Percentiles rank a stretch among this genome's conserved stretches.
These are phyloP conservation scores for Amia ocellicauda DNA, from an alignment of 2,113 vertebrate species.

Conservation along the genomic window DNA sequence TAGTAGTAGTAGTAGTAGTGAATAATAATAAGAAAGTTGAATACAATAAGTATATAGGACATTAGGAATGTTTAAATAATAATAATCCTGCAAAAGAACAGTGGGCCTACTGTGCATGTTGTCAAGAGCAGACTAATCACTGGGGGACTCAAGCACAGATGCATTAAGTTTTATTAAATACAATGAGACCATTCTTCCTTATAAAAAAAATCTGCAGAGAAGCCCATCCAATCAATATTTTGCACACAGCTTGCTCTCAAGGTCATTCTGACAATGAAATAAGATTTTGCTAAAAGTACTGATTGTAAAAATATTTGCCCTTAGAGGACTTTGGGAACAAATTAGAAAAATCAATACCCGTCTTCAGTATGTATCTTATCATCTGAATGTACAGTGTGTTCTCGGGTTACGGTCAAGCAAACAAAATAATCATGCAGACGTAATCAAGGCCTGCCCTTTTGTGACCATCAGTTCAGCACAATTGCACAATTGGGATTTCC, in stretches of 20 bases:
- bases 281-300: neutral
- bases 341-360: constrained; percentile 2
- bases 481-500: too few species aligned
- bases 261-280: neutral
- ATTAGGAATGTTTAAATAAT: too few species aligned
- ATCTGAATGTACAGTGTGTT: neutral
- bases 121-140: too few species aligned
- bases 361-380: neutral
- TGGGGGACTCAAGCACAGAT: neutral
- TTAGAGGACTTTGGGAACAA: neutral
- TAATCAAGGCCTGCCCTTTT: too few species aligned
- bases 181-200: neutral
- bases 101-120: too few species aligned
- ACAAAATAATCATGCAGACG: neutral
- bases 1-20: too few species aligned
- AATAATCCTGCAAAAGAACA: too few species aligned
- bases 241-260: neutral
- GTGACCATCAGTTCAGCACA: too few species aligned
- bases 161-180: neutral
- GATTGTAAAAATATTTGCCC: neutral
- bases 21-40: too few species aligned
- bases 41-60: too few species aligned
- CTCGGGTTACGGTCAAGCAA: neutral
- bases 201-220: neutral
- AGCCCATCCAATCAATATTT: neutral